Evolutionary conservation across 2,888 invertebrate species (phyloP).

Genomic region (Mesorhabditis belari): DNA sequence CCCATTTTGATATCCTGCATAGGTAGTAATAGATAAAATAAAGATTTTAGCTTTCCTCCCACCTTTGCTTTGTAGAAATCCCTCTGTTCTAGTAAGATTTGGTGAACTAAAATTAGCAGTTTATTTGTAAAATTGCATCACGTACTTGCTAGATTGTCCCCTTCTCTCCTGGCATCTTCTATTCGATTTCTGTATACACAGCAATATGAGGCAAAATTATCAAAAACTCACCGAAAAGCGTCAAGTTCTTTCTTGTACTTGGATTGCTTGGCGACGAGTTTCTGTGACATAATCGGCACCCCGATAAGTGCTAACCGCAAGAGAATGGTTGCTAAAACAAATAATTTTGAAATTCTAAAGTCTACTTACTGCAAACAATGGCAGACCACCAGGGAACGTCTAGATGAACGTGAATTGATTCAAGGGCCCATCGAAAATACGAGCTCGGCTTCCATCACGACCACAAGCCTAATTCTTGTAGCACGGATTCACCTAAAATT

Average conservation of each 20-base stretch:
- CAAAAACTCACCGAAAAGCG: too few species aligned
- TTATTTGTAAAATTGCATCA: conserved; percentile 7
- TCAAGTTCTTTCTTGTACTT: conserved; percentile 81
- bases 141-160: conserved; percentile 39
- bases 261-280: conserved; percentile 67
- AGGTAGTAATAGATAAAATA: too few species aligned
- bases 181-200: conserved; percentile 80
- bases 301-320: conserved; percentile 76
- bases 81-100: conserved; percentile 44
- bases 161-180: conserved; percentile 68
- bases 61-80: conserved; percentile 39
- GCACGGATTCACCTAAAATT: conserved; percentile 28
- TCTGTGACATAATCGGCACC: conserved; percentile 73
- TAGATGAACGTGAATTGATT: conserved; percentile 72
- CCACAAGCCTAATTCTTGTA: conserved; percentile 43
- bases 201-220: too few species aligned
- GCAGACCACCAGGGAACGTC: conserved; percentile 90
- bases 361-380: conserved; percentile 66
- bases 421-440: conserved; percentile 72
- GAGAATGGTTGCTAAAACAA: conserved; percentile 66
- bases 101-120: conserved; percentile 15
- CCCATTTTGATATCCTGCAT: conserved; percentile 39
- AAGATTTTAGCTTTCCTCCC: too few species aligned
- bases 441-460: conserved; percentile 73
- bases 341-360: conserved; percentile 1